Evolutionary conservation across 2,888 invertebrate genomes (phyloP).

Genomic region (Mythimna ferrago): DNA sequence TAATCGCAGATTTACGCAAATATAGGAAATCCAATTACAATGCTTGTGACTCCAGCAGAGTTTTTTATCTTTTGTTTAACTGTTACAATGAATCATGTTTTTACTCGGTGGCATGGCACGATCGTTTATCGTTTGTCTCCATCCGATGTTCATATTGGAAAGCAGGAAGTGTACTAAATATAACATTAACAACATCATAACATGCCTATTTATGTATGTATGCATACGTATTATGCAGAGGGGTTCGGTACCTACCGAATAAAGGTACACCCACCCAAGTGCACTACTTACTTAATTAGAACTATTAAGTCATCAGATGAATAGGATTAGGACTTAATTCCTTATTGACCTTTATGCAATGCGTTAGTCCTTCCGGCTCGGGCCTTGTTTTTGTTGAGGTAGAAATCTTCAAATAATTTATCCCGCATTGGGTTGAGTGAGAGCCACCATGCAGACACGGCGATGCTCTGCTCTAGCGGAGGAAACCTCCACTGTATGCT

Average conservation of each 20-base stretch:
- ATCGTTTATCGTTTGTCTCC: constrained; percentile 1
- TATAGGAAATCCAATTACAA: constrained; percentile 48
- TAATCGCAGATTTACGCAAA: constrained; percentile 51
- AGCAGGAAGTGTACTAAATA: constrained; percentile 21
- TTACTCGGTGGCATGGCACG: neutral
- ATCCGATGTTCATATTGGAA: constrained; percentile 16
- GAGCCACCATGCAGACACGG: too few species aligned
- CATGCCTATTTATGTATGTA: neutral
- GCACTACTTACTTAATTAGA: neutral
- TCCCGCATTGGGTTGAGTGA: too few species aligned
- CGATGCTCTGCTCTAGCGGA: too few species aligned
- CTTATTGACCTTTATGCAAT: neutral
- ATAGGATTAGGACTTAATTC: neutral
- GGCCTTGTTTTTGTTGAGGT: too few species aligned
- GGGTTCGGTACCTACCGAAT: neutral
- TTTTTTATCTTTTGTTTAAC: constrained; percentile 38
- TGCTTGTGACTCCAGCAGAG: constrained; percentile 26
- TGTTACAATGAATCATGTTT: constrained; percentile 38
- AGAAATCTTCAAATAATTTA: too few species aligned
- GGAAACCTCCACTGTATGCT: too few species aligned
- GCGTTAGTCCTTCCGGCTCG: too few species aligned
- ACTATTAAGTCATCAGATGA: neutral
- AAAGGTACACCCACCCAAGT: neutral
- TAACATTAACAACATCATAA: neutral
- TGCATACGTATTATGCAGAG: neutral